A percentile compares a stretch with the other conserved stretches of the same genome.
Conservation (phyloP, 2,888 invertebrate species). For the Drosophila quasianomalipes region DNA sequence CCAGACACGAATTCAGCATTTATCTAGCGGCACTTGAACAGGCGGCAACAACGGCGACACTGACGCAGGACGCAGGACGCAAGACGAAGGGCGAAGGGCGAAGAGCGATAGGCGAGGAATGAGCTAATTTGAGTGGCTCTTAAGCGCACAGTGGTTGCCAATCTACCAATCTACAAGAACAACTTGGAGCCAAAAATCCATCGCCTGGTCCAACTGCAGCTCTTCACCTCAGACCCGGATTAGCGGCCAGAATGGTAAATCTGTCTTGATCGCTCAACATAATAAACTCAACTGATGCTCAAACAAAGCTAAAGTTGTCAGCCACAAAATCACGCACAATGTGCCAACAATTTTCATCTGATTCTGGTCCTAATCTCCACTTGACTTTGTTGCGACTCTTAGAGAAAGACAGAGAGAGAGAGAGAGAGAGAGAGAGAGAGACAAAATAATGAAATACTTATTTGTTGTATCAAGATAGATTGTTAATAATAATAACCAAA, state of each 20-base stretch:
- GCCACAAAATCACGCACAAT: conserved; percentile 1
- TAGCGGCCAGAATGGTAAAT: not conserved
- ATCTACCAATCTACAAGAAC: conserved; percentile 8
- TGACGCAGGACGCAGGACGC: conserved; percentile 50
- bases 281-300: not conserved
- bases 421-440: not conserved
- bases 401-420: not conserved
- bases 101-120: conserved; percentile 31
- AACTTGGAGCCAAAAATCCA: conserved; percentile 2
- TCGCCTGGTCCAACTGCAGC: not conserved
- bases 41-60: conserved; percentile 29
- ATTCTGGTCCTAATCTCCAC: not conserved
- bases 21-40: conserved; percentile 80
- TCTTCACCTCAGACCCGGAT: not conserved
- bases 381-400: not conserved
- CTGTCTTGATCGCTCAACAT: not conserved
- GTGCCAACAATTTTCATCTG: not conserved
- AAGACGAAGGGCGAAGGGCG: conserved; percentile 39
- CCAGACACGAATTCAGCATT: conserved; percentile 81
- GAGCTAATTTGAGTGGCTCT: conserved; percentile 78
- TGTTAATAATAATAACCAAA: not conserved
- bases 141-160: conserved; percentile 75
- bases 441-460: not conserved
- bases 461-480: not conserved
- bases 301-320: not conserved